A percentile compares a stretch with the other conserved stretches of the same genome.
Evolutionary conservation across 2,888 invertebrate species (phyloP).

Genomic region (Isoperla grammatica): DNA sequence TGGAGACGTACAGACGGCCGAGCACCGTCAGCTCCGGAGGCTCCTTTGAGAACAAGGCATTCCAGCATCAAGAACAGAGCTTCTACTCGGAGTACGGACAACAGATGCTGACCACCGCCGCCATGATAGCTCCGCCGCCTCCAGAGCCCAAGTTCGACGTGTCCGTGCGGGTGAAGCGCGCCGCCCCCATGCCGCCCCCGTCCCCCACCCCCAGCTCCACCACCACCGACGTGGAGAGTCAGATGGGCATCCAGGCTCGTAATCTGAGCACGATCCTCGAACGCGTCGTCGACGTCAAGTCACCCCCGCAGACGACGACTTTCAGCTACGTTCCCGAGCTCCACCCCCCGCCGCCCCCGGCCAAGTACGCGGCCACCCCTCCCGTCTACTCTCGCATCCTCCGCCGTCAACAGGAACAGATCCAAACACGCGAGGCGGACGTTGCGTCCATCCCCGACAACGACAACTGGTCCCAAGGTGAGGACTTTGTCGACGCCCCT

Average conservation of each 20-base stretch:
- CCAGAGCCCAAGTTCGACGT: slow-evolving; percentile 73
- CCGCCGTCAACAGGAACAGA: slow-evolving; percentile 39
- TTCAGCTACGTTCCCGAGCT: slow-evolving; percentile 71
- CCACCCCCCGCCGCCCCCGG: slow-evolving; percentile 50
- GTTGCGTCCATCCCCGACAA: slow-evolving; percentile 35
- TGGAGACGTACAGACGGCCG: slow-evolving; percentile 38
- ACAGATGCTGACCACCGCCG: slow-evolving; percentile 38
- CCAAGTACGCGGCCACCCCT: slow-evolving; percentile 59
- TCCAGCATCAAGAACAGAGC: slow-evolving; percentile 56
- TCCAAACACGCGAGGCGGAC: slow-evolving; percentile 29
- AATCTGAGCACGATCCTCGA: slow-evolving; percentile 74
- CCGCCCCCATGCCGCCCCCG: slow-evolving; percentile 69
- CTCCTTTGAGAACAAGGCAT: slow-evolving; percentile 63
- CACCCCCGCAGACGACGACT: slow-evolving; percentile 49
- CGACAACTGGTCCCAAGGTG: slow-evolving; percentile 35
- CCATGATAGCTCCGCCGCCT: slow-evolving; percentile 52
- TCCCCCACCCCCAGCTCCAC: slow-evolving; percentile 44
- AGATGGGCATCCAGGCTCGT: slow-evolving; percentile 57
- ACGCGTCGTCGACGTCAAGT: slow-evolving; percentile 55
- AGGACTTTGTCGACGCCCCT: slow-evolving; percentile 32
- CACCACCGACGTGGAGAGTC: slow-evolving; percentile 64
- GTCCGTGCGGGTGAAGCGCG: slow-evolving; percentile 75
- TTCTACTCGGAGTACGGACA: slow-evolving; percentile 62
- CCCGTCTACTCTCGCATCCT: slow-evolving; percentile 65
- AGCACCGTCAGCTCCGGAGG: slow-evolving; percentile 37